Percentiles rank a stretch among this genome's conserved stretches.
Conservation (phyloP, 2,113 vertebrate species). For the Naja naja region DNA sequence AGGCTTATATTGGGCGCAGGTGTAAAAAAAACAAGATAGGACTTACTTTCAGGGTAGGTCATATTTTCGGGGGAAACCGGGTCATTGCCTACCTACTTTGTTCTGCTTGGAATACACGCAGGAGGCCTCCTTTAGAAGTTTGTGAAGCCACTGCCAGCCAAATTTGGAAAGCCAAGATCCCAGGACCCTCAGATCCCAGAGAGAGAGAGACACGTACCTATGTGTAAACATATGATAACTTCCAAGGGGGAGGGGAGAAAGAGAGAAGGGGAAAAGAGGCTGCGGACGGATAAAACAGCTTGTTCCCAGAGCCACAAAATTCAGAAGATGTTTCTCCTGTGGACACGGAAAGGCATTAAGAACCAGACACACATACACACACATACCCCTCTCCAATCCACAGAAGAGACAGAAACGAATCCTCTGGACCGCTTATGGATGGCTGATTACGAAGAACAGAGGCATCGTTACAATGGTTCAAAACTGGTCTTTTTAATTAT, state of each 20-base stretch:
- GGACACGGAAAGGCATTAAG: slow-evolving; percentile 54
- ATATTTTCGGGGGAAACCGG: no score
- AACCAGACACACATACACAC: slow-evolving; percentile 54
- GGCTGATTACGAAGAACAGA: slow-evolving; percentile 71
- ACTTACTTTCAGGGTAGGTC: no score
- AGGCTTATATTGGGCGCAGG: no score
- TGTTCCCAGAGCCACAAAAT: slow-evolving; percentile 44
- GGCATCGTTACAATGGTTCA: slow-evolving; percentile 82
- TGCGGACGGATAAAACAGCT: not conserved
- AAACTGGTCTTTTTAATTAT: slow-evolving; percentile 69
- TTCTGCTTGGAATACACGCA: no score
- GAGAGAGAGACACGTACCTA: no score
- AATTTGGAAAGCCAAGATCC: not conserved
- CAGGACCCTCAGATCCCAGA: not conserved
- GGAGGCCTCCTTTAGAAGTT: not conserved
- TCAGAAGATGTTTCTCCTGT: slow-evolving; percentile 65
- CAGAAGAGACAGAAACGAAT: slow-evolving; percentile 59
- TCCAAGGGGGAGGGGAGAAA: no score
- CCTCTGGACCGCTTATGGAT: slow-evolving; percentile 59
- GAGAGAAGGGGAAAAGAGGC: no score
- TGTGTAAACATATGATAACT: not conserved
- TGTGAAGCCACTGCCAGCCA: not conserved
- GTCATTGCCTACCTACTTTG: not conserved
- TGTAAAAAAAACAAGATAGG: no score
- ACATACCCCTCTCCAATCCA: slow-evolving; percentile 20